Percentiles rank a stretch among this genome's conserved stretches.
These are phyloP conservation scores for Micrasema minimum DNA, from an alignment of 1,140 invertebrate genomes.

Conservation along the genomic window DNA sequence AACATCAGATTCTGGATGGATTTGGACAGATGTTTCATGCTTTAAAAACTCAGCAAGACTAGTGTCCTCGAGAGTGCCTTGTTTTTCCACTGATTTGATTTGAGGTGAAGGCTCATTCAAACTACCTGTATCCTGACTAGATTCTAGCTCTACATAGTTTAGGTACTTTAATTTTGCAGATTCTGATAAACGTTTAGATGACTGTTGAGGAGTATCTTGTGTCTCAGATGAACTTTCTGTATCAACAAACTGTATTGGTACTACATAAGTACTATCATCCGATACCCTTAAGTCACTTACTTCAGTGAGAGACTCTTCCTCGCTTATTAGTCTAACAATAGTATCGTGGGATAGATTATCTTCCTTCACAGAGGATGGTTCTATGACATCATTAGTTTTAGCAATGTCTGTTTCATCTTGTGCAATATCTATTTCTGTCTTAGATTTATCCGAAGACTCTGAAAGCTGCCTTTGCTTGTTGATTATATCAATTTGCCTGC, in stretches of 20 bases:
- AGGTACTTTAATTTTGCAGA: slow-evolving; percentile 21
- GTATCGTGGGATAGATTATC: slow-evolving; percentile 59
- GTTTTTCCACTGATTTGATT: slow-evolving; percentile 60
- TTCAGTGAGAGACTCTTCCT: slow-evolving; percentile 74
- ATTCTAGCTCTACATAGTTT: slow-evolving; percentile 40
- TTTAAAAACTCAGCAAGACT: slow-evolving; percentile 65
- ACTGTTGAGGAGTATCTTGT: slow-evolving; percentile 59
- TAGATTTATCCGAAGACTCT: slow-evolving; percentile 52
- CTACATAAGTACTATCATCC: slow-evolving; percentile 62
- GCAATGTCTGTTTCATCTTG: slow-evolving; percentile 23
- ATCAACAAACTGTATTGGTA: slow-evolving; percentile 63
- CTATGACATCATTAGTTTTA: slow-evolving; percentile 36
- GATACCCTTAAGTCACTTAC: slow-evolving; percentile 69
- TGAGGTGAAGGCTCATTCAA: slow-evolving; percentile 53
- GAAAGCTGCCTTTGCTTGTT: slow-evolving; percentile 62
- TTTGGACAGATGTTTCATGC: slow-evolving; percentile 62
- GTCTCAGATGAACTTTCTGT: slow-evolving; percentile 66
- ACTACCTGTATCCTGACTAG: slow-evolving; percentile 52
- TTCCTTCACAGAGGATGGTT: slow-evolving; percentile 20
- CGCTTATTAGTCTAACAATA: slow-evolving; percentile 67
- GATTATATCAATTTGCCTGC: slow-evolving; percentile 69
- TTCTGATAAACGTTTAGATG: slow-evolving; percentile 54
- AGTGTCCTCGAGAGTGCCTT: slow-evolving; percentile 65
- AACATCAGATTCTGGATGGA: slow-evolving; percentile 58
- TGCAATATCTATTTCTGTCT: slow-evolving; percentile 42